These are phyloP conservation scores for Gymnoscelis rufifasciata DNA, from an alignment of 2,888 invertebrate species.

Conservation along the genomic window DNA sequence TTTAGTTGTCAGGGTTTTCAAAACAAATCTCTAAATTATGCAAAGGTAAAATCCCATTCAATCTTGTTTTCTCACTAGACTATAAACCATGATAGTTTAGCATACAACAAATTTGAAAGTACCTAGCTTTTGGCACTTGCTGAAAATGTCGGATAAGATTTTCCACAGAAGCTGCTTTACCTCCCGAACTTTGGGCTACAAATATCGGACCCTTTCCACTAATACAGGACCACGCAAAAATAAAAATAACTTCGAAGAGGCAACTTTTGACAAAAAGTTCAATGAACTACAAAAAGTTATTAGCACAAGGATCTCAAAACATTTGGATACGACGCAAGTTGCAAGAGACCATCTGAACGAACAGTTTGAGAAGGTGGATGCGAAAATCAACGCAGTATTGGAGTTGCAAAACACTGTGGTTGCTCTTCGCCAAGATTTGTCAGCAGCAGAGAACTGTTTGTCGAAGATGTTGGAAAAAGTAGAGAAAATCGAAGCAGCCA, in stretches of 20 bases:
- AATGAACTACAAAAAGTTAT: slow-evolving; percentile 52
- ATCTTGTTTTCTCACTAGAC: too few relatives aligned
- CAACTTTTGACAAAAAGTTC: slow-evolving; percentile 49
- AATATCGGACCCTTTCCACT: slow-evolving; percentile 61
- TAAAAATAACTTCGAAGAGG: slow-evolving; percentile 39
- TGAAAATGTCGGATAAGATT: slow-evolving; percentile 44
- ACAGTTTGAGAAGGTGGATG: slow-evolving; percentile 49
- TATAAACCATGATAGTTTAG: neutral
- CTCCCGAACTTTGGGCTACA: slow-evolving; percentile 58
- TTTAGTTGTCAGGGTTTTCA: too few relatives aligned
- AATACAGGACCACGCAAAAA: slow-evolving; percentile 53
- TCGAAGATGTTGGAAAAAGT: slow-evolving; percentile 41
- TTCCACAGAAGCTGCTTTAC: slow-evolving; percentile 63
- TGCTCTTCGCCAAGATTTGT: slow-evolving; percentile 42
- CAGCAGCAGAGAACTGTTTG: slow-evolving; percentile 36
- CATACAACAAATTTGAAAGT: neutral
- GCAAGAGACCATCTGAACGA: slow-evolving; percentile 45
- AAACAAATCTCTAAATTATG: too few relatives aligned
- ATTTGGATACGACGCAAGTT: slow-evolving; percentile 39
- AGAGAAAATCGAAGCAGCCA: slow-evolving; percentile 40
- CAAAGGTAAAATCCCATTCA: too few relatives aligned
- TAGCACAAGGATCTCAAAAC: slow-evolving; percentile 41
- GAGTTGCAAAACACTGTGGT: slow-evolving; percentile 47
- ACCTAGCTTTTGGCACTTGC: neutral
- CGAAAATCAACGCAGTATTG: slow-evolving; percentile 53